Evolutionary conservation across 2,797 vertebrate species (phyloP).

Genomic region (Decapterus maruadsi): DNA sequence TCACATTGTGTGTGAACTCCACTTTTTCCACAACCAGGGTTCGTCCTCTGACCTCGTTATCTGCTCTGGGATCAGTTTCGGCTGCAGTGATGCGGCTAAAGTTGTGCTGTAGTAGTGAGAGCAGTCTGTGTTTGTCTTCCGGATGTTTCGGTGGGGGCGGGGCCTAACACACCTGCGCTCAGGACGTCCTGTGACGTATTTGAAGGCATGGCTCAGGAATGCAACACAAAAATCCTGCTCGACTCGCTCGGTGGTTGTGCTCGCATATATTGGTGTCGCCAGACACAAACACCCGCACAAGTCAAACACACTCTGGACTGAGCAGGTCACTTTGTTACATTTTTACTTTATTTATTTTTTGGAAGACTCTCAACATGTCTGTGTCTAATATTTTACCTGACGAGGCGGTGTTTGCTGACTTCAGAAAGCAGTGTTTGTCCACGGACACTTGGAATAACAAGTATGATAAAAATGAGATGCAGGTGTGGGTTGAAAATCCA

Average conservation of each 20-base stretch:
- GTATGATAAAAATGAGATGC: conserved; percentile 80
- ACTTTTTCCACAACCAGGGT: no score
- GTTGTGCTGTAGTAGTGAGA: no score
- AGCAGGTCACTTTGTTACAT: neutral
- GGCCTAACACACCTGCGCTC: conserved; percentile 62
- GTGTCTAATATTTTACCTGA: conserved; percentile 78
- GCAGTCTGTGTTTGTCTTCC: no score
- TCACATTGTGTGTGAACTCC: no score
- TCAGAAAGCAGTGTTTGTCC: conserved; percentile 81
- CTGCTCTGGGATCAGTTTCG: neutral
- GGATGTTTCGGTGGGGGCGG: conserved; percentile 6
- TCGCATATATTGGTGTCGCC: conserved; percentile 34
- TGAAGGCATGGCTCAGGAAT: conserved; percentile 75
- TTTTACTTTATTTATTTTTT: neutral
- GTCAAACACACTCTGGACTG: neutral
- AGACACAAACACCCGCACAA: neutral
- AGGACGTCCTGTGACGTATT: conserved; percentile 62
- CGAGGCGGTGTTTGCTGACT: conserved; percentile 79
- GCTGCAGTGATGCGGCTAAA: rapidly evolving
- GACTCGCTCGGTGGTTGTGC: conserved; percentile 60
- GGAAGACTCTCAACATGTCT: conserved; percentile 55
- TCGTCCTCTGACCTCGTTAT: neutral
- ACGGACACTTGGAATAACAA: conserved; percentile 82
- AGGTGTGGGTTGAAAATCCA: conserved; percentile 83
- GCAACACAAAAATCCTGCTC: conserved; percentile 72